Base-by-base conservation (phyloP, 2,888 invertebrate species). In the Buathra laborator region DNA sequence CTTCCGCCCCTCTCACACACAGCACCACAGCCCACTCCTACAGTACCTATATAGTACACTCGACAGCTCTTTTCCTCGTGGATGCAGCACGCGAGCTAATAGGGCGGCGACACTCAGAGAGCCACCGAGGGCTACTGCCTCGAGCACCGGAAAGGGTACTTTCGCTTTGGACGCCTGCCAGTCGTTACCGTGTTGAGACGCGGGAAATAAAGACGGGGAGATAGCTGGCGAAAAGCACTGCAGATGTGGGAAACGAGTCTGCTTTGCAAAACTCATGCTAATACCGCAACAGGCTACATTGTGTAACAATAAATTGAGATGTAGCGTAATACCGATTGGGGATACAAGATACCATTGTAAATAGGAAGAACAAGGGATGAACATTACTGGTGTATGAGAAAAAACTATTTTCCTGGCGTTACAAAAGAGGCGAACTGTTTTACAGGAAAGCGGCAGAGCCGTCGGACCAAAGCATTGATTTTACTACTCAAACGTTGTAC, bases 131-230 rank as follows among this genome's bases (percentile, higher is more conserved):
- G n/a, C 51, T 51, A 14, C 84, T 53, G 78, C 87, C 85, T 75
- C 43, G 82, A 85, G 79, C 81, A 68, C 70, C 82, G 86, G 79
- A 82, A 89, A 87, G 88, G 83, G 87, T 86, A 81, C 87, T 89
- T 83, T 81, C 81, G 88, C 79, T 86, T 89, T 88, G 88, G 89
- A 87, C 85, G 79, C 51, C 78, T 76, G 88, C 88, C 89, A 89
- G 85, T 66, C 74, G 46, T 85, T 76, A 59, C 19, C 14, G n/a
- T 24, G 51, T n/a, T 51, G 51, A 14, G 51, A 51, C 51, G 16
- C 14, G 16, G 16, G 51, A 16, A 51, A 51, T n/a, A 16, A 14
- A 51, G 16, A 14, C n/a, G 14, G 16, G n/a, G n/a, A n/a, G 51
- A 51, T 14, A 51, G 51, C 16, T 51, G 51, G 51, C 14, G 16